Percentiles rank a stretch among this genome's conserved stretches.
These are phyloP conservation scores for Datnioides undecimradiatus DNA, from an alignment of 2,113 vertebrate species.

Conservation along the genomic window DNA sequence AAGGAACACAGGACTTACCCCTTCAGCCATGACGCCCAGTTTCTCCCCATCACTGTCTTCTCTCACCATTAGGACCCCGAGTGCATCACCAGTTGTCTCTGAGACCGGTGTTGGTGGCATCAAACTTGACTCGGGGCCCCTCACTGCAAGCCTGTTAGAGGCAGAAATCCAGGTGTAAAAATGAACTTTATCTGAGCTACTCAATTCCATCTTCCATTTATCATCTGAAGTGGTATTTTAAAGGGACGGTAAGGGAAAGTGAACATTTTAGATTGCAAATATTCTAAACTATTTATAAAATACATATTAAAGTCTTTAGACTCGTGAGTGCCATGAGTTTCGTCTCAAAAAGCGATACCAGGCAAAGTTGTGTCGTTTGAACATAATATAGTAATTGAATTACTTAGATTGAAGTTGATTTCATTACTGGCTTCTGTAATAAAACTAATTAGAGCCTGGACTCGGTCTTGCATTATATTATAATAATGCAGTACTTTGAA, in stretches of 20 bases:
- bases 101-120: slow-evolving; percentile 77
- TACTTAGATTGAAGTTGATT: slow-evolving; percentile 3
- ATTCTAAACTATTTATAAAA: background rate
- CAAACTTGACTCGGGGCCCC: slow-evolving; percentile 73
- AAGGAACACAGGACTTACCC: slow-evolving; percentile 79
- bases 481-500: slow-evolving; percentile 45
- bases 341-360: slow-evolving; percentile 3
- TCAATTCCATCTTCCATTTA: background rate
- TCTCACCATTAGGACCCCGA: slow-evolving; percentile 85
- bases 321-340: background rate
- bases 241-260: background rate
- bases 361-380: slow-evolving; percentile 20
- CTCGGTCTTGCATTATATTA: slow-evolving; percentile 48
- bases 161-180: slow-evolving; percentile 86
- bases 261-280: slow-evolving; percentile 8
- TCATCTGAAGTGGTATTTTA: background rate
- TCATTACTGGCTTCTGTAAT: slow-evolving; percentile 43
- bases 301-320: slow-evolving; percentile 5
- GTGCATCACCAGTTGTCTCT: slow-evolving; percentile 83
- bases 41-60: slow-evolving; percentile 91
- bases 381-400: slow-evolving; percentile 30
- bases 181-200: slow-evolving; percentile 7
- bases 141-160: slow-evolving; percentile 80
- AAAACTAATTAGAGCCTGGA: slow-evolving; percentile 46
- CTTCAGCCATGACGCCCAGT: slow-evolving; percentile 85